phyloP scores from a whole-genome alignment of 2,888 invertebrate species.

The Coecobrya sp. region DNA sequence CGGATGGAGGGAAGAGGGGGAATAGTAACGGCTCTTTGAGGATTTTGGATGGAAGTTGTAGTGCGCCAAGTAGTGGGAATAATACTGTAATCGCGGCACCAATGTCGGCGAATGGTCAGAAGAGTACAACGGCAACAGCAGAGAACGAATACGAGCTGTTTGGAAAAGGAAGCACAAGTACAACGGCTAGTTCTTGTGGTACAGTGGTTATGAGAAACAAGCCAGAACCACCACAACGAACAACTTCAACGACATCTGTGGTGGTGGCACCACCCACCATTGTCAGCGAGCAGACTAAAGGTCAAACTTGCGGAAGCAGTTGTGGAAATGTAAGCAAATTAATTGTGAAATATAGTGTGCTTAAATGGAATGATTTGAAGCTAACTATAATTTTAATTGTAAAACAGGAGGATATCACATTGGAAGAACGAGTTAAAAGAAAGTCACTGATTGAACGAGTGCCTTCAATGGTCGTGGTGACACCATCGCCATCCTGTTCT shows the following conservation, averaged over 20 bases:
- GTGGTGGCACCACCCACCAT: not conserved
- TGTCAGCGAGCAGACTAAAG: conserved; percentile 1
- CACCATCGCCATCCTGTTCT: conserved; percentile 85
- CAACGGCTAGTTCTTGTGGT: conserved; percentile 96
- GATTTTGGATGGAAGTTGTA: conserved; percentile 88
- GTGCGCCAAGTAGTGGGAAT: conserved; percentile 50
- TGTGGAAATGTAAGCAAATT: conserved; percentile 59
- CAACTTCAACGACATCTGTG: conserved; percentile 62
- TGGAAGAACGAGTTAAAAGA: conserved; percentile 85
- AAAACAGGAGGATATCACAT: conserved; percentile 84
- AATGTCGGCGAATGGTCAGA: not conserved
- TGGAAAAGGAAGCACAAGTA: conserved; percentile 96
- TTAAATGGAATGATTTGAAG: not conserved
- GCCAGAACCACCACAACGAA: conserved; percentile 85
- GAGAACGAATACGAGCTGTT: conserved; percentile 97
- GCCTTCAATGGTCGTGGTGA: conserved; percentile 86
- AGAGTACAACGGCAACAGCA: not conserved
- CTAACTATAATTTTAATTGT: too few species aligned
- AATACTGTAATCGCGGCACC: conserved; percentile 8
- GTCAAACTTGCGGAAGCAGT: conserved; percentile 44
- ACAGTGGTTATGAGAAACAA: conserved; percentile 90
- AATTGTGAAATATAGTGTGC: too few species aligned
- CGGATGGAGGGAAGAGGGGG: not conserved
- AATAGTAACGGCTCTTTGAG: conserved; percentile 88
- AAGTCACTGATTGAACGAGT: conserved; percentile 86